Conservation (phyloP, 2,888 invertebrate species). For the Polietes domitor region DNA sequence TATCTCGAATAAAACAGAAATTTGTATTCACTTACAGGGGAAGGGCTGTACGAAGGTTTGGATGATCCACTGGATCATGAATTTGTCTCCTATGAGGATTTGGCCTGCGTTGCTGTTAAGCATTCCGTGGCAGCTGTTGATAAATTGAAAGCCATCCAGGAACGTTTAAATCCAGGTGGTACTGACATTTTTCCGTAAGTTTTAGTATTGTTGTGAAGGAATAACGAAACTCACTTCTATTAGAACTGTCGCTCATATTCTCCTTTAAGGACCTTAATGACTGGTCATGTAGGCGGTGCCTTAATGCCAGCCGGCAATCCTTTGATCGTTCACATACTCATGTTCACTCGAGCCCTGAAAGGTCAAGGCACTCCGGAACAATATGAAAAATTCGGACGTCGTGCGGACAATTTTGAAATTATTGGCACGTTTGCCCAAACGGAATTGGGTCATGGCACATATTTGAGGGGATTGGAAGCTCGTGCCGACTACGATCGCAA, state of each 20-base stretch:
- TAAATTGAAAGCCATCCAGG: conserved; percentile 86
- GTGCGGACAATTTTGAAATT: conserved; percentile 89
- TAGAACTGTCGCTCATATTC: too few relatives aligned
- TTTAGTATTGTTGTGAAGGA: too few relatives aligned
- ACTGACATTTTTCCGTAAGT: conserved; percentile 70
- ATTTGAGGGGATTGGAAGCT: conserved; percentile 92
- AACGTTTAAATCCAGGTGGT: conserved; percentile 82
- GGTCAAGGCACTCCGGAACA: conserved; percentile 93
- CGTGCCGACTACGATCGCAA: conserved; percentile 88
- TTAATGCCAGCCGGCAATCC: conserved; percentile 73
- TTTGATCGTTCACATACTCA: conserved; percentile 89
- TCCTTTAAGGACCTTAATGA: conserved; percentile 61
- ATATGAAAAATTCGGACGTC: conserved; percentile 90
- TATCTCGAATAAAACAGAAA: too few relatives aligned
- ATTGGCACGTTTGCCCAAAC: conserved; percentile 98
- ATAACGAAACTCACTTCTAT: too few relatives aligned
- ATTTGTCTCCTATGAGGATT: conserved; percentile 70
- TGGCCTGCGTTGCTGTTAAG: conserved; percentile 64
- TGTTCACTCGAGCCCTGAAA: conserved; percentile 94
- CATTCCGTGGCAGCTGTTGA: conserved; percentile 82
- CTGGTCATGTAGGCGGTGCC: conserved; percentile 61
- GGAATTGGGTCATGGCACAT: conserved; percentile 96
- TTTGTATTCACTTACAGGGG: conserved; percentile 58
- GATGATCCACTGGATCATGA: conserved; percentile 64
- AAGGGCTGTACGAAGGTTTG: conserved; percentile 64